Base-by-base conservation (phyloP, 1,140 invertebrate genomes). In the Geopemphigus sp. region DNA sequence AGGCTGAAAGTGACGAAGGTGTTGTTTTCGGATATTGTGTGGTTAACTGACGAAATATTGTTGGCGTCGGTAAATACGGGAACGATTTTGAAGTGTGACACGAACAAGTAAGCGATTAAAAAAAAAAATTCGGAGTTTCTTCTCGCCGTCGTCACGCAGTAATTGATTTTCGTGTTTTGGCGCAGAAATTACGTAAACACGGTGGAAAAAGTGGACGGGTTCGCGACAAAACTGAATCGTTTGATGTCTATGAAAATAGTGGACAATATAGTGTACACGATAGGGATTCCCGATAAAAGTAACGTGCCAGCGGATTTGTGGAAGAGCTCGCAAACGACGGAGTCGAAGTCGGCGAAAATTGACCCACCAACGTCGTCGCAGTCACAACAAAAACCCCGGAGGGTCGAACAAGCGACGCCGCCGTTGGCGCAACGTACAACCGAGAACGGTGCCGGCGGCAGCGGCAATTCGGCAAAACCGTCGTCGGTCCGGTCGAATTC, bases 71-170 rank as follows among this genome's bases (percentile, higher is more conserved):
- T 78, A 19, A 59, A n/a, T n/a, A 61, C 1, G 50, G 74, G 74
- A 11, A 5, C 47, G 14, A 19, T 78, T 1, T 50, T 78, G 2
- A 78, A 78, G 63, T 78, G 57, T 61, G 74, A 78, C 26, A 63
- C 14, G 19, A 63, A 4, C 1, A 19, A 47, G 74, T 78, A 26
- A 5, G 11, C 11, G 11, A 11, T 5, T 45, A 45, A 5, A 45
- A 45, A 45, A 45, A 45, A 5, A 11, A 5, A 45, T 45, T 5
- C 5, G 39, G 11, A 45, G 39, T 11, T 45, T n/a, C n/a, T n/a
- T n/a, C n/a, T 45, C 39, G 39, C 39, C 11, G 5, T 45, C 11
- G 39, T 11, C 39, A 11, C 39, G 39, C 11, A 11, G 5, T 11
- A 5, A 50, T 14, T 14, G 5, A 3, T 24, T 68, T 47, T 8